Base-by-base conservation (phyloP, 1,140 invertebrate genomes). In the Neoseiulus cucumeris region DNA sequence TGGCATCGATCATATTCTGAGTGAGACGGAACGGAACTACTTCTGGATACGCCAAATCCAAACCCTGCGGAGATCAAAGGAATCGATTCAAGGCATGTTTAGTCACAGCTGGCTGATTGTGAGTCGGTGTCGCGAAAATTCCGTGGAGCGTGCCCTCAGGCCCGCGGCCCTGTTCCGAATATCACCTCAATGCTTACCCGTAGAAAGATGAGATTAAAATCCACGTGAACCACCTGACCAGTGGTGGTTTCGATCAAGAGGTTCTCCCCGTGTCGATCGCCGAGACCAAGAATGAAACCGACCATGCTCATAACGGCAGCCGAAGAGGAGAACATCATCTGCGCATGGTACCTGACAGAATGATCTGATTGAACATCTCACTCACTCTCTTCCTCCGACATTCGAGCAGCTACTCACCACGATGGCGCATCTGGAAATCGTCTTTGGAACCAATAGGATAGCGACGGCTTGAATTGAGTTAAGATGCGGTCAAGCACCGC, bases 291-390 rank as follows among this genome's bases (percentile, higher is more conserved):
- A 66, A 98, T 88, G 72, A 96, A 98, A 42, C 96, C 95, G 51
- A 97, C 89, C 81, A 98, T 95, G 0, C 90, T 94, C 86, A 98
- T 98, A 0, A 97, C 93, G 45, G 94, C 94, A 14, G 86, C 82
- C 7, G 93, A 95, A 67, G 51, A 59, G 14, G 51, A 25, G 51
- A 59, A 59, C 39, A 44, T 28, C 17, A 14, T 66, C 22, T 66
- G 64, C 1, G 30, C 30, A 12, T 39, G 45, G n/a, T 67, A 67
- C 39, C 42, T 65, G 51, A 29, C 14, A 47, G 42, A 12, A 44
- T n/a, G 12, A 14, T 44, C 12, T 20, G 18, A 47, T 20, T 5
- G 45, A 14, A 7, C n/a, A n/a, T n/a, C n/a, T 39, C 33, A 39
- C 4, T 6, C 33, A 9, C 33, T 39, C 4, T 6, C 4, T 6